Evolutionary conservation across 2,888 invertebrate genomes (phyloP), one percentile per base, ranked within the genome.

Genomic region (Harpalus rufipes): DNA sequence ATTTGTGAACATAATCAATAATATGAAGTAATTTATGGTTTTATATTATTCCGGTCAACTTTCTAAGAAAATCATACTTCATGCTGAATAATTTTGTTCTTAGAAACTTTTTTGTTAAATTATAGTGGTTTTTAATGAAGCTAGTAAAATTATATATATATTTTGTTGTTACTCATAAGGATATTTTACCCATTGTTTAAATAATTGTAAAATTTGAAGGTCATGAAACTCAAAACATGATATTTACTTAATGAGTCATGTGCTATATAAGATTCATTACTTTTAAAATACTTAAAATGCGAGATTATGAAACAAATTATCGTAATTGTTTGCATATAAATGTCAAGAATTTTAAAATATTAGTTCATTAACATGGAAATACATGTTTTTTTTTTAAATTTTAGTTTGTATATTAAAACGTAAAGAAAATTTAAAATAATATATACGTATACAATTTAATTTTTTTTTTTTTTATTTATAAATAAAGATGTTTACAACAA

Each of bases 161-260:
- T 78, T 58, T 78, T 21, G 51, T 18, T 78, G 21, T 78, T 78
- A 78, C 58, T 78, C 78, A 78, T 58, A 78, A 21, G n/a, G 18
- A 14, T 21, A 14, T 32, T 32, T 56, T 18, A 32, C 6, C 3
- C 6, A 51, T 76, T 51, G 44, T 76, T 51, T 44, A 21, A 21
- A 16, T 44, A 44, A 7, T 78, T n/a, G 5, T 32, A 14, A 58
- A 78, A 32, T 56, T 56, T 78, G 78, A 78, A 78, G 78, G 78
- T 7, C 58, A 78, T 16, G 12, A 32, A 74, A 74, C 72, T 74
- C 72, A 74, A 74, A 74, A 74, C 41, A 12, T 63, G 18, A 14
- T 41, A 41, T 74, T 74, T 74, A 44, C 12, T 41, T 74, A 74
- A 74, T 74, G 72, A 74, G 41, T 74, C 72, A 74, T 74, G 5